Percentiles rank a stretch among this genome's conserved stretches.
Conservation (phyloP, 53 echinoderm and acorn worm genomes). For the Echinometra lucunter region DNA sequence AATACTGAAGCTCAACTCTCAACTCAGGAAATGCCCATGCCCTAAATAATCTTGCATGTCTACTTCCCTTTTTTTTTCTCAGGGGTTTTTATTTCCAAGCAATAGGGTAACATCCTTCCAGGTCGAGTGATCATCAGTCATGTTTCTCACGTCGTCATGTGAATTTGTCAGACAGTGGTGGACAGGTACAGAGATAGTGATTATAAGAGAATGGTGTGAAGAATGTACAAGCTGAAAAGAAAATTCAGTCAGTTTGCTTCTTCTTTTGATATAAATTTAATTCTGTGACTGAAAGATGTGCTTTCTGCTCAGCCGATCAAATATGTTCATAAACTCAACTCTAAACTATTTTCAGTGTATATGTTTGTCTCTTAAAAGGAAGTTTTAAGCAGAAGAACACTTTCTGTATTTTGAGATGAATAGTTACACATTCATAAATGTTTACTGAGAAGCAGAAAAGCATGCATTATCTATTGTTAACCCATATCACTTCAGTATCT, state of each 20-base stretch:
- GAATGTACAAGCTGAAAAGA: neutral
- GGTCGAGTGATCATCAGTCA: neutral
- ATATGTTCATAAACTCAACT: no score
- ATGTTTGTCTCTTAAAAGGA: no score
- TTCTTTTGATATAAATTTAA: neutral
- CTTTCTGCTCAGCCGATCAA: no score
- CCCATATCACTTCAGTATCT: no score
- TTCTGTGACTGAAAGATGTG: no score
- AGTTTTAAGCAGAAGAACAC: no score
- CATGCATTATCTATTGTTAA: no score
- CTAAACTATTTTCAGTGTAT: no score
- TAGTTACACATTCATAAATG: no score
- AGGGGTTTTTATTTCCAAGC: conserved; percentile 25
- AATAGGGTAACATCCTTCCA: neutral
- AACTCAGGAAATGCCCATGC: conserved; percentile 37
- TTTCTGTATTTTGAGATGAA: no score
- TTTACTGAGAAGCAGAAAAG: no score
- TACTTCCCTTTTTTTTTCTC: conserved; percentile 25
- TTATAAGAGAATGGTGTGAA: neutral
- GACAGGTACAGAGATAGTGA: neutral
- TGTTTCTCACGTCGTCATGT: neutral
- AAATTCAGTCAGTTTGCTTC: neutral
- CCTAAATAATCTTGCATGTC: conserved; percentile 48
- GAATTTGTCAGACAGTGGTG: neutral
- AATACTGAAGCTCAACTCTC: neutral